Conservation (phyloP, 2,797 vertebrate genomes). For the Falco naumanni region DNA sequence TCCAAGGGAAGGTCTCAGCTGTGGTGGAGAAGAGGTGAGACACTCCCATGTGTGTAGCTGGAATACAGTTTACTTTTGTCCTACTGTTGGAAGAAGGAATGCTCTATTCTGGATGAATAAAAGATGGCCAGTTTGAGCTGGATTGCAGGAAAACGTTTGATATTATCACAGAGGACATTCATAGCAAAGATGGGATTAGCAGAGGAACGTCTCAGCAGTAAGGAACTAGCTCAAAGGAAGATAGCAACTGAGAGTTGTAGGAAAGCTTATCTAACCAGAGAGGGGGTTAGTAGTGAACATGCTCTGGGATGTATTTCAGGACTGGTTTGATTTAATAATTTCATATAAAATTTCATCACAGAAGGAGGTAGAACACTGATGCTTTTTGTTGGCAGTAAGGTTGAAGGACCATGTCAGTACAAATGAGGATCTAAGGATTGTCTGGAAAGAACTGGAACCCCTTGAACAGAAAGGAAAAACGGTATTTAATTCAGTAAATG, state of each 20-base stretch:
- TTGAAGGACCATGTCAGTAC: neutral
- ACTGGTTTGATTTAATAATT: neutral
- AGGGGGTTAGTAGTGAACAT: neutral
- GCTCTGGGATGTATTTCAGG: neutral
- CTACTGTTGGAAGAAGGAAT: neutral
- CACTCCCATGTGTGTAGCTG: fast-evolving
- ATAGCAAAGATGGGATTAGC: neutral
- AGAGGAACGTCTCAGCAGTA: neutral
- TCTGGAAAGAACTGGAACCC: neutral
- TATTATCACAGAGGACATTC: neutral
- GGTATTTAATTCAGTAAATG: neutral
- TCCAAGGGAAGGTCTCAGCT: neutral
- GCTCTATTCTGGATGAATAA: neutral
- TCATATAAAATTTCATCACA: neutral
- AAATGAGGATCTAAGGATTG: neutral
- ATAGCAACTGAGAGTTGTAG: neutral
- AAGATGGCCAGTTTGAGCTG: neutral
- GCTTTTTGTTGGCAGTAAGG: neutral
- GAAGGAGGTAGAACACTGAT: neutral
- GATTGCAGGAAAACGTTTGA: neutral
- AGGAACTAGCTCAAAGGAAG: neutral
- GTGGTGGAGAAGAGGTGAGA: neutral
- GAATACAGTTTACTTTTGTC: neutral
- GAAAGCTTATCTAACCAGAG: neutral
- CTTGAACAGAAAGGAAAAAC: neutral